Base-by-base conservation (phyloP, 2,888 invertebrate species). In the Geotrupes spiniger region DNA sequence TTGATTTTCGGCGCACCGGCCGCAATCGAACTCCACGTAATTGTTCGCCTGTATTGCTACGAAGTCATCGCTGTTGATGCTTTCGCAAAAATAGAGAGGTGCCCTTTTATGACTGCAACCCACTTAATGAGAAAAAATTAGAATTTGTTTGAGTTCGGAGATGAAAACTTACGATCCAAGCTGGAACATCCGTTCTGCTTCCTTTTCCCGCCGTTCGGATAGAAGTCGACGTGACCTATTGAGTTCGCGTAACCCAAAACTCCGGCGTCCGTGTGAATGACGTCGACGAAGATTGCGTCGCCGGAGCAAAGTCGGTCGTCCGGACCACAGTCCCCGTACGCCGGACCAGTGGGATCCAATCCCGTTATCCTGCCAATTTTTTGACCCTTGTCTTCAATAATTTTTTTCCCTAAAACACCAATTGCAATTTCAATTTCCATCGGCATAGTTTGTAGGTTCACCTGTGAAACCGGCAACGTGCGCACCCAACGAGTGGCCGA, bases 201-300 rank as follows among this genome's bases (percentile, higher is more conserved):
- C 1, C 82, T 74, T 14, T 58, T 67, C 0, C 87, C 87, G 6
- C 79, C 78, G 62, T 87, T 86, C 0, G 86, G 86, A 69, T 83
- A 87, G 63, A 85, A 87, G 65, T 87, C 87, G 0, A 74, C 81
- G 63, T 84, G 79, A 0, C 87, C 87, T 15, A 83, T 74, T 9
- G 83, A 76, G 27, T 64, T 58, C 11, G 63, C 58, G 57, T 81
- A 81, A 0, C 86, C 85, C 21, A 79, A 72, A 12, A 80, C 71
- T 0, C 84, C 85, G 1, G 78, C 80, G 57, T 81, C 81, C 0
- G 84, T 84, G 61, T 87, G 87, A 44, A 87, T 82, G 1, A 85
- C 78, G 63, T 87, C 86, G 2, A 83, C 87, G 60, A 84, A 87
- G 11, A 73, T 68, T 0, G 85, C 87, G 64, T 87, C 87, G 2